Evolutionary conservation across 2,888 invertebrate species (phyloP).

Genomic region (Hydroisotoma schaefferi): DNA sequence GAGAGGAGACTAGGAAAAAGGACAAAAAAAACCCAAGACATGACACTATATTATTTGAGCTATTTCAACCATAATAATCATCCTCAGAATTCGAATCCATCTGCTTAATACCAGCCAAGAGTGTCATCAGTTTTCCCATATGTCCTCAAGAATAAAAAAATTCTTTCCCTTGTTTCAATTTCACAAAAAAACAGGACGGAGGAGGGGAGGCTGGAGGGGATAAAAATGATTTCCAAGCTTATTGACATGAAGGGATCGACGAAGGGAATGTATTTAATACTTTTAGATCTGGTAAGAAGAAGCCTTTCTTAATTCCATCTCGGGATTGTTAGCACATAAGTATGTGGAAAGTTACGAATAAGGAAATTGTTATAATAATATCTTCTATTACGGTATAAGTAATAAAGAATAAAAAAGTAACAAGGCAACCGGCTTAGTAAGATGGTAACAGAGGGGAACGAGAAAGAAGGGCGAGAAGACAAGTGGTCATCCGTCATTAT

Average conservation of each 20-base stretch:
- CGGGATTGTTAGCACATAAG: too few relatives aligned
- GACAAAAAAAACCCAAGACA: background rate
- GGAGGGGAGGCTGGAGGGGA: background rate
- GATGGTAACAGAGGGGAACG: background rate
- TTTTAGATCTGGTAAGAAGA: background rate
- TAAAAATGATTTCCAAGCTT: background rate
- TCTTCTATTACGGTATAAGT: too few relatives aligned
- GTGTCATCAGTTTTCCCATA: background rate
- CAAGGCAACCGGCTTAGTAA: too few relatives aligned
- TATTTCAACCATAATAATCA: background rate
- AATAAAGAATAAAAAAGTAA: too few relatives aligned
- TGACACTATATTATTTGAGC: too few relatives aligned
- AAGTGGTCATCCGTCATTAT: conserved; percentile 34
- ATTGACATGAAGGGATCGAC: background rate
- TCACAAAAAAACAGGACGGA: background rate
- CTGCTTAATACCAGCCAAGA: too few relatives aligned
- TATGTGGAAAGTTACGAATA: too few relatives aligned
- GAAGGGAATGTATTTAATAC: background rate
- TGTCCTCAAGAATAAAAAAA: too few relatives aligned
- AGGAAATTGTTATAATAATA: too few relatives aligned
- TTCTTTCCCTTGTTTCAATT: background rate
- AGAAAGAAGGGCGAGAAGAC: conserved; percentile 5
- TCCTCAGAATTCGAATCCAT: too few relatives aligned
- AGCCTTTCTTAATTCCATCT: background rate
- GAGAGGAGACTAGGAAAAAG: too few relatives aligned